Conservation (phyloP, 2,888 invertebrate species). For the Latrodectus elegans region DNA sequence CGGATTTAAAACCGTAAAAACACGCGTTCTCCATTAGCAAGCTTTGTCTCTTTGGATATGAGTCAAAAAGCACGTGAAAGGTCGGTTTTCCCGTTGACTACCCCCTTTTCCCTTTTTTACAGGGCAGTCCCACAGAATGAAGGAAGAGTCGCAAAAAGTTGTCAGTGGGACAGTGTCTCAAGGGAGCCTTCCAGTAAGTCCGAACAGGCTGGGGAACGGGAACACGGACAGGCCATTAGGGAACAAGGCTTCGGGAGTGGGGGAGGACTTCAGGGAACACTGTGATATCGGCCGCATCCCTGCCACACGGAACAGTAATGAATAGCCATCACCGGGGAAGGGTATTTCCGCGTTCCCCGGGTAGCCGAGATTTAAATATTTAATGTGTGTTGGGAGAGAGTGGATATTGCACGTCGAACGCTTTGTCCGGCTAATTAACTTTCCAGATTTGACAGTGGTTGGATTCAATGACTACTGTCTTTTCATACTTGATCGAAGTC, state of each 20-base stretch:
- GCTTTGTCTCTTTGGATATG: constrained; percentile 41
- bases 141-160: too few species aligned
- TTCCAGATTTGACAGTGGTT: constrained; percentile 36
- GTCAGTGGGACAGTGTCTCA: not conserved
- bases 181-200: constrained; percentile 28
- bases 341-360: constrained; percentile 26
- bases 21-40: constrained; percentile 66
- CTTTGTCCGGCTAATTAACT: constrained; percentile 45
- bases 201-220: constrained; percentile 42
- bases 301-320: constrained; percentile 53
- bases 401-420: constrained; percentile 17
- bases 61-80: constrained; percentile 40
- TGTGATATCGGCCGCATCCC: constrained; percentile 9
- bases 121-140: too few species aligned
- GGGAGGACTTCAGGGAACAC: not conserved
- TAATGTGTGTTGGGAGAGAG: constrained; percentile 32
- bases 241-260: not conserved
- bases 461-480: constrained; percentile 36
- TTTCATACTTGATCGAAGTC: constrained; percentile 32
- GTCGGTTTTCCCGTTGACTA: not conserved
- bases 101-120: not conserved
- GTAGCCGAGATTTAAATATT: constrained; percentile 62
- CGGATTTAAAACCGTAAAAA: constrained; percentile 67
- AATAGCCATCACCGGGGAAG: constrained; percentile 25
- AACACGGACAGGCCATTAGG: constrained; percentile 66